Conservation (phyloP, 2,888 invertebrate species). For the Coleophora deauratella region DNA sequence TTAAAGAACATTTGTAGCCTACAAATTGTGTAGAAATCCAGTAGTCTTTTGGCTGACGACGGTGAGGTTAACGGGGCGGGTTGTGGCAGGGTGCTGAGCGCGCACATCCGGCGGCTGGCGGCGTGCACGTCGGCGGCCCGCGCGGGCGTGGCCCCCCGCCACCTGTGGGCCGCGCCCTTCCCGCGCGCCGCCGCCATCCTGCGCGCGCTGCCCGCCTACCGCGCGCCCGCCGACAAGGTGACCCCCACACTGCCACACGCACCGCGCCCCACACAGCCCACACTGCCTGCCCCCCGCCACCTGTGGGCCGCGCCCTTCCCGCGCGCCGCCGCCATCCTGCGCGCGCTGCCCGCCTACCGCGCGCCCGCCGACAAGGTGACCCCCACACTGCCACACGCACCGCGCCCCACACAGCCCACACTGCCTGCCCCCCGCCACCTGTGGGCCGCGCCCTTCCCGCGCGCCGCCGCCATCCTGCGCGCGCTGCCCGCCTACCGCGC, state of each 20-base stretch:
- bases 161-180: slow-evolving; percentile 95
- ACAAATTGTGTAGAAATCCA: too few species aligned
- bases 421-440: slow-evolving; percentile 69
- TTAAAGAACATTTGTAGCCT: too few species aligned
- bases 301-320: slow-evolving; percentile 92
- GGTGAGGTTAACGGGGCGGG: too few species aligned
- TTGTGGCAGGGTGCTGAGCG: slow-evolving; percentile 86
- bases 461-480: slow-evolving; percentile 89
- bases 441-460: slow-evolving; percentile 92
- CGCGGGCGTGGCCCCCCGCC: slow-evolving; percentile 79
- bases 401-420: slow-evolving; percentile 87
- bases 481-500: slow-evolving; percentile 91
- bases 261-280: slow-evolving; percentile 70
- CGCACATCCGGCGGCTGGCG: slow-evolving; percentile 90
- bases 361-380: slow-evolving; percentile 88
- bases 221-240: slow-evolving; percentile 90
- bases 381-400: slow-evolving; percentile 83
- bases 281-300: neutral
- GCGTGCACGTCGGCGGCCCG: slow-evolving; percentile 85
- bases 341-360: slow-evolving; percentile 89
- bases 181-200: slow-evolving; percentile 94
- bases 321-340: slow-evolving; percentile 89
- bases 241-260: too few species aligned
- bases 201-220: slow-evolving; percentile 90
- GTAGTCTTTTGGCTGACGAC: too few species aligned